phyloP scores from a whole-genome alignment of 1,140 invertebrate genomes.

The Drosophila tropicalis region DNA sequence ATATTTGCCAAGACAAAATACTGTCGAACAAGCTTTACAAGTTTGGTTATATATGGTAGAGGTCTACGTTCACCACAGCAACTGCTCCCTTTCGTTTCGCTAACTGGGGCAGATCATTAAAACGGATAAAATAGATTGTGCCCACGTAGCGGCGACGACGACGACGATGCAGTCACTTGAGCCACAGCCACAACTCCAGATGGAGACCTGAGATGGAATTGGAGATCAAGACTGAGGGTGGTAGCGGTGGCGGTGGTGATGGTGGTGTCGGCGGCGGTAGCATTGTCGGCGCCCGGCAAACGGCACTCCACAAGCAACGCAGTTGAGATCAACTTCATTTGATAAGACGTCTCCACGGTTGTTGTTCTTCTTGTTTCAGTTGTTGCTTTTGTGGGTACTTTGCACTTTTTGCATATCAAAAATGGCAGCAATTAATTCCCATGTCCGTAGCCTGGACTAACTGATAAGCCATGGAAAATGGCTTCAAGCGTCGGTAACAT shows the following conservation, averaged over 20 bases:
- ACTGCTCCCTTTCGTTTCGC: slow-evolving; percentile 77
- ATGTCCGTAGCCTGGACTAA: slow-evolving; percentile 47
- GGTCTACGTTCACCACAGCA: slow-evolving; percentile 47
- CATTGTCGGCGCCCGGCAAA: slow-evolving; percentile 60
- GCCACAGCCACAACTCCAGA: background rate
- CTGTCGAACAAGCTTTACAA: slow-evolving; percentile 35
- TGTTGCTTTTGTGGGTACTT: slow-evolving; percentile 42
- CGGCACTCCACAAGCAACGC: slow-evolving; percentile 63
- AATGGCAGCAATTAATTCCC: slow-evolving; percentile 78
- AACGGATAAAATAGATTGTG: slow-evolving; percentile 81
- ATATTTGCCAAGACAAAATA: slow-evolving; percentile 55
- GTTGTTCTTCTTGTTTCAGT: slow-evolving; percentile 35
- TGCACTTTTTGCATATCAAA: slow-evolving; percentile 74
- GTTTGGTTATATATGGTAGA: slow-evolving; percentile 46
- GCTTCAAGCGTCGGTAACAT: slow-evolving; percentile 65
- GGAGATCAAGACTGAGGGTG: slow-evolving; percentile 25
- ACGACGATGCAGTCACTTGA: slow-evolving; percentile 21
- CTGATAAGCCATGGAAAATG: slow-evolving; percentile 71
- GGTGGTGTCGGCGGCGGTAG: slow-evolving; percentile 47
- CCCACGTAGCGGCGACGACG: slow-evolving; percentile 65
- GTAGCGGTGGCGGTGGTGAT: slow-evolving; percentile 61
- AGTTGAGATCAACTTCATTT: slow-evolving; percentile 72
- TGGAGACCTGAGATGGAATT: slow-evolving; percentile 3
- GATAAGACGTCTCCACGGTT: slow-evolving; percentile 51
- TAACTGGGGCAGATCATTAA: slow-evolving; percentile 80